A percentile compares a stretch with the other conserved stretches of the same genome.
phyloP scores from a whole-genome alignment of 35 echinoderm and acorn worm genomes.

The Heliocidaris erythrogramma region DNA sequence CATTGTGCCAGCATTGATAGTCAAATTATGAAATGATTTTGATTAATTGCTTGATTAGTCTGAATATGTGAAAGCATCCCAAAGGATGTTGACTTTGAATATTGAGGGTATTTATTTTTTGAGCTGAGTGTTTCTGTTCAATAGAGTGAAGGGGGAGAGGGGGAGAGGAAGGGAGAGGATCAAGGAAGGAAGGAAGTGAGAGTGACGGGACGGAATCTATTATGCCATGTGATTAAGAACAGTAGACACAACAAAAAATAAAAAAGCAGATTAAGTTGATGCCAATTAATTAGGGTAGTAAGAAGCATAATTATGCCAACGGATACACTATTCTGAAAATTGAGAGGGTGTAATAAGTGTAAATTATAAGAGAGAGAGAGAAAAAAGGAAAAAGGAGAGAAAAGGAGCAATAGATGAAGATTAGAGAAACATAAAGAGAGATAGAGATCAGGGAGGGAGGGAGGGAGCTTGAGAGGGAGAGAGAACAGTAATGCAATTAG shows the following conservation, averaged over 20 bases:
- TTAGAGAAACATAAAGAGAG: neutral
- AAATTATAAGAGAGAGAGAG: too few species aligned
- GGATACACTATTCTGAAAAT: too few species aligned
- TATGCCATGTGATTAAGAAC: too few species aligned
- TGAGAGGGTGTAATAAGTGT: too few species aligned
- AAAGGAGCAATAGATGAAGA: neutral
- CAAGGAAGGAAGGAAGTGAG: too few species aligned
- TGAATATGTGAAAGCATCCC: neutral
- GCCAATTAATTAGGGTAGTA: too few species aligned
- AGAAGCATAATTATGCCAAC: too few species aligned
- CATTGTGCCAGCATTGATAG: neutral
- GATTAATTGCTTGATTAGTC: neutral
- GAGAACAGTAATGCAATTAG: conserved; percentile 10
- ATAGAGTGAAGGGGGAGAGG: neutral
- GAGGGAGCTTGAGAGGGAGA: neutral
- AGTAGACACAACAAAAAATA: too few species aligned
- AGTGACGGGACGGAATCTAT: too few species aligned
- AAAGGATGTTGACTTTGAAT: neutral
- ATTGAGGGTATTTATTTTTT: neutral
- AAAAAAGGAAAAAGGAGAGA: neutral
- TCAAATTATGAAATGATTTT: neutral
- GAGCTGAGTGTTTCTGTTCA: neutral
- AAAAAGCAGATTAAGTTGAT: too few species aligned
- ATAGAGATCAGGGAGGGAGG: neutral
- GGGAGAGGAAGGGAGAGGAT: neutral